phyloP scores from a whole-genome alignment of 2,113 vertebrate genomes.

The Laticauda colubrina region DNA sequence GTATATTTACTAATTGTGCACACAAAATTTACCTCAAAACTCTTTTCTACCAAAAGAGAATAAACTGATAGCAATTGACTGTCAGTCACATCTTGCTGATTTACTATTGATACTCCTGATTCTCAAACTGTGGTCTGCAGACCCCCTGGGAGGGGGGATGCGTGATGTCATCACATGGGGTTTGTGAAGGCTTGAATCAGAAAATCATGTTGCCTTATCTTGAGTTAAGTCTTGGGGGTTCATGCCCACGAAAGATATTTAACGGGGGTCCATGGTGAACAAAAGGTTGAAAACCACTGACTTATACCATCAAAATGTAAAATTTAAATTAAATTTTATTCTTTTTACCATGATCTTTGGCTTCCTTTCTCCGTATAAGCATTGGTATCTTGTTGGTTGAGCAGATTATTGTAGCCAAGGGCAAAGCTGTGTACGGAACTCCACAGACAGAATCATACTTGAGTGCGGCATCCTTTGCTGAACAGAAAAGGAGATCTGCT shows the following conservation, averaged over 20 bases:
- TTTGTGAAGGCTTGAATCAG: no score
- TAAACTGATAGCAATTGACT: not conserved
- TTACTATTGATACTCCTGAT: not conserved
- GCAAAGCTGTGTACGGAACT: constrained; percentile 91
- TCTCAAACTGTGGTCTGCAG: no score
- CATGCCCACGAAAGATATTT: no score
- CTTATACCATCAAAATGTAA: not conserved
- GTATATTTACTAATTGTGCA: no score
- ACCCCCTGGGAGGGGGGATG: no score
- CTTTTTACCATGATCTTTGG: constrained; percentile 85
- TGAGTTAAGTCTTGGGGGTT: no score
- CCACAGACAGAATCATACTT: constrained; percentile 82
- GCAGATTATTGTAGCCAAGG: constrained; percentile 86
- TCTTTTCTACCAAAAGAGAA: not conserved
- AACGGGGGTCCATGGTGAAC: no score
- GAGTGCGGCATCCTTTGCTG: constrained; percentile 65
- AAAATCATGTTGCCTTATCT: no score
- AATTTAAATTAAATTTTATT: not conserved
- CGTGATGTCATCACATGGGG: no score
- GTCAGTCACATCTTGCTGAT: not conserved
- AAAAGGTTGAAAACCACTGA: no score
- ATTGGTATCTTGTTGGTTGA: constrained; percentile 78
- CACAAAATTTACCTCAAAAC: not conserved
- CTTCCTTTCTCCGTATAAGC: constrained; percentile 91
- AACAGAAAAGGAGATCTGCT: constrained; percentile 77